Evolutionary conservation across 1,140 invertebrate species (phyloP).

Genomic region (Zaprionus gabonicus): DNA sequence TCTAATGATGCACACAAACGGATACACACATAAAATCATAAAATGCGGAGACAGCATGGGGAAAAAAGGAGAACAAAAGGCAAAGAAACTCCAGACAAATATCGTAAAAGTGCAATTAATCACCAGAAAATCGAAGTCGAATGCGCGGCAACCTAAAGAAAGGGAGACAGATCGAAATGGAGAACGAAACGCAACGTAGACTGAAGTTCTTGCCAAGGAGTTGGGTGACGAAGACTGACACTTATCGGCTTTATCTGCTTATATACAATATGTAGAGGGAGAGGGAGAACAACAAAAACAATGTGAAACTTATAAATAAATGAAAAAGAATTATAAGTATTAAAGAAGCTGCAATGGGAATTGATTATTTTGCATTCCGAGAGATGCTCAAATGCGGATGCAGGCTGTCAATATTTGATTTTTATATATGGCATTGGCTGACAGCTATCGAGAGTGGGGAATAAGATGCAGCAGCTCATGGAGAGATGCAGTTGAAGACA

Average conservation of each 20-base stretch:
- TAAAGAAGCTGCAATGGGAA: slow-evolving; percentile 52
- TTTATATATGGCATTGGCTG: slow-evolving; percentile 65
- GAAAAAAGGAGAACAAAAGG: slow-evolving; percentile 56
- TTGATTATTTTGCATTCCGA: slow-evolving; percentile 54
- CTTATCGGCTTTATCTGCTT: slow-evolving; percentile 78
- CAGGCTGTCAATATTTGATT: slow-evolving; percentile 75
- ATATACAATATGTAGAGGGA: slow-evolving; percentile 18
- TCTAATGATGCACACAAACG: slow-evolving; percentile 65
- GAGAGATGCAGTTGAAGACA: neutral
- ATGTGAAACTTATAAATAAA: slow-evolving; percentile 59
- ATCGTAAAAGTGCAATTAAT: slow-evolving; percentile 78
- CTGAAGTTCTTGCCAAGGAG: slow-evolving; percentile 12
- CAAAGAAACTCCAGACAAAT: slow-evolving; percentile 60
- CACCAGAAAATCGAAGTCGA: slow-evolving; percentile 59
- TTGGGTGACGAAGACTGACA: slow-evolving; percentile 58
- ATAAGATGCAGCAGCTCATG: neutral
- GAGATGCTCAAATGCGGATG: slow-evolving; percentile 32
- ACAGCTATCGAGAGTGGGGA: slow-evolving; percentile 7
- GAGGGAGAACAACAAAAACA: slow-evolving; percentile 22
- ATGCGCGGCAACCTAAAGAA: slow-evolving; percentile 19
- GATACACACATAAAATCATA: slow-evolving; percentile 61
- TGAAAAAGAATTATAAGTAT: slow-evolving; percentile 70
- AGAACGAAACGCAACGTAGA: neutral
- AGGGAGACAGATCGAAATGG: slow-evolving; percentile 16
- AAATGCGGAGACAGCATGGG: slow-evolving; percentile 57